phyloP scores from a whole-genome alignment of 2,888 invertebrate species.

The Dysmachus trigonus region DNA sequence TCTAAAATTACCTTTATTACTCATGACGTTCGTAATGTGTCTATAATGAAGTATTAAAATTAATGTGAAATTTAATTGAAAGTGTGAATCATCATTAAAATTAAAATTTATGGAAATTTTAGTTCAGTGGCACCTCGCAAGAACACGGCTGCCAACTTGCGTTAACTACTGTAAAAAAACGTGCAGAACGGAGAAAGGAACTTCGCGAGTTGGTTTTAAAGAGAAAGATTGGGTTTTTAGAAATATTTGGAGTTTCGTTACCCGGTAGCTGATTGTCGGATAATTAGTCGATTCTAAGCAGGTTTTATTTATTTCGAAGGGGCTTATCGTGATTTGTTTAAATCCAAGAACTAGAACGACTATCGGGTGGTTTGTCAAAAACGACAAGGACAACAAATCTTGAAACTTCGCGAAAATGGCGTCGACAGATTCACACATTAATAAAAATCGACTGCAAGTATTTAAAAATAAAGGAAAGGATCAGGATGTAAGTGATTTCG shows the following conservation, averaged over 20 bases:
- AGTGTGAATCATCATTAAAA: background rate
- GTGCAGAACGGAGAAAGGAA: conserved; percentile 29
- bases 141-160: background rate
- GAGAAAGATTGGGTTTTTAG: background rate
- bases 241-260: background rate
- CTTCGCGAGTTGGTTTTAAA: conserved; percentile 21
- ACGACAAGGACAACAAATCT: conserved; percentile 48
- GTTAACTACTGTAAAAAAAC: background rate
- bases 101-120: background rate
- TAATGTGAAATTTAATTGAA: background rate
- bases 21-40: background rate
- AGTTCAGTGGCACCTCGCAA: background rate
- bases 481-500: conserved; percentile 86
- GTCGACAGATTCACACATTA: conserved; percentile 51
- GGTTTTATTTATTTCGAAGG: background rate
- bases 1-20: background rate
- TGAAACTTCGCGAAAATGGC: conserved; percentile 47
- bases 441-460: conserved; percentile 84
- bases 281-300: background rate
- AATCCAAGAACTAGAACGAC: background rate
- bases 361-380: conserved; percentile 43
- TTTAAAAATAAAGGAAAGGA: conserved; percentile 99
- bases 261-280: background rate
- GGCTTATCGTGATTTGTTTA: background rate
- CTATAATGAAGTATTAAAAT: background rate